These are phyloP conservation scores for Drosophila meridionalis DNA, from an alignment of 2,888 invertebrate genomes.

Conservation along the genomic window DNA sequence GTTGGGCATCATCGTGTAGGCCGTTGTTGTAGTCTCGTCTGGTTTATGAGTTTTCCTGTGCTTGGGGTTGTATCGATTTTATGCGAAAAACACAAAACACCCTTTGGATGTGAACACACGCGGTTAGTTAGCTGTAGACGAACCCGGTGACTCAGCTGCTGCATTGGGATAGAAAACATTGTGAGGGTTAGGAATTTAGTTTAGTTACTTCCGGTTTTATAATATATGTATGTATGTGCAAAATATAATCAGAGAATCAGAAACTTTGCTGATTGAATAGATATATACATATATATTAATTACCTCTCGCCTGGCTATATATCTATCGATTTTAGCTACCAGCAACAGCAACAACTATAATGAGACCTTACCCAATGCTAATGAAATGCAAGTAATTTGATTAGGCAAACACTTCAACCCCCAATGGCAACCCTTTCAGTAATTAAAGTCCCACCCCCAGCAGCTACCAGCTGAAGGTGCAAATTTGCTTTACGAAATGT, in stretches of 20 bases:
- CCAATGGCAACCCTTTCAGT: conserved; percentile 32
- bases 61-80: conserved; percentile 69
- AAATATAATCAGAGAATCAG: not conserved
- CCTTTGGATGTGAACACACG: conserved; percentile 33
- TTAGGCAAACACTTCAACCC: conserved; percentile 40
- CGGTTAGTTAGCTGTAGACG: conserved; percentile 11
- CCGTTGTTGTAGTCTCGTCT: conserved; percentile 60
- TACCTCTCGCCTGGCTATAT: not conserved
- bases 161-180: conserved; percentile 37
- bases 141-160: conserved; percentile 57
- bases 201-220: conserved; percentile 3
- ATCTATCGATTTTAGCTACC: conserved; percentile 38
- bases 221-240: not conserved
- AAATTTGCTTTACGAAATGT: conserved; percentile 21
- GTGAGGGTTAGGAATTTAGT: conserved; percentile 10
- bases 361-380: conserved; percentile 34
- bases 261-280: not conserved
- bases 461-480: conserved; percentile 17
- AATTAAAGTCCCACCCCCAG: conserved; percentile 1
- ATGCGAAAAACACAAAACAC: conserved; percentile 58
- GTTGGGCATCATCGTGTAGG: conserved; percentile 73
- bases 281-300: not conserved
- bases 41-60: conserved; percentile 25
- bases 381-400: conserved; percentile 68
- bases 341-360: conserved; percentile 1